Percentiles rank a stretch among this genome's conserved stretches.
Conservation (phyloP, 2,113 vertebrate species). For the Zeus faber region DNA sequence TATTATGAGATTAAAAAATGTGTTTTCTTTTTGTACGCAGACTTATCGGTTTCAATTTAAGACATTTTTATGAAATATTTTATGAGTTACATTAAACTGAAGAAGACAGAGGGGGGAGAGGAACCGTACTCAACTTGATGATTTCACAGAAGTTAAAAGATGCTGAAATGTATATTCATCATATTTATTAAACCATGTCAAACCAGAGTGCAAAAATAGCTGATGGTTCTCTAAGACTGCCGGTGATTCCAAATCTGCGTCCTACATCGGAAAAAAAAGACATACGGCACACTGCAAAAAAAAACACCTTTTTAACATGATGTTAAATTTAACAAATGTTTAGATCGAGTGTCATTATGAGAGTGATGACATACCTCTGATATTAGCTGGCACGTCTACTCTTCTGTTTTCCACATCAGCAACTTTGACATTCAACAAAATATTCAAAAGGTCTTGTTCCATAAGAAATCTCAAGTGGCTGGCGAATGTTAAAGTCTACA, state of each 20-base stretch:
- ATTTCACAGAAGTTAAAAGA: conserved; percentile 25
- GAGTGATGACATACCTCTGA: no score
- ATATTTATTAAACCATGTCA: conserved; percentile 8
- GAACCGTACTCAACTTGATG: conserved; percentile 42
- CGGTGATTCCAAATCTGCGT: not conserved
- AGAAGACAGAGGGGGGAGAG: conserved; percentile 13
- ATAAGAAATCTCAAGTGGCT: no score
- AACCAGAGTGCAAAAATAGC: not conserved
- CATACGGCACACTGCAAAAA: no score
- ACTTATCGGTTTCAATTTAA: conserved; percentile 61
- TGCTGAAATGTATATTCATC: conserved; percentile 12
- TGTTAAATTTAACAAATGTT: no score
- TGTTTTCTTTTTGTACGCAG: conserved; percentile 67
- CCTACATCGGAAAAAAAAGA: no score
- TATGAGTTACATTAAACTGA: conserved; percentile 67
- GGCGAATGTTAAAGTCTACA: no score
- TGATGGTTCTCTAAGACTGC: not conserved
- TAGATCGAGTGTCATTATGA: no score
- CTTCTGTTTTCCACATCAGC: no score
- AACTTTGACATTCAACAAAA: no score
- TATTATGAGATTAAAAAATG: conserved; percentile 41
- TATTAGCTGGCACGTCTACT: no score
- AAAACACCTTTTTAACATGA: no score
- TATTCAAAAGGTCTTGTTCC: no score
- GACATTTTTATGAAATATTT: conserved; percentile 72